Percentiles rank a stretch among this genome's conserved stretches.
phyloP scores from a whole-genome alignment of 1,140 invertebrate species.

The Prorops nasuta region DNA sequence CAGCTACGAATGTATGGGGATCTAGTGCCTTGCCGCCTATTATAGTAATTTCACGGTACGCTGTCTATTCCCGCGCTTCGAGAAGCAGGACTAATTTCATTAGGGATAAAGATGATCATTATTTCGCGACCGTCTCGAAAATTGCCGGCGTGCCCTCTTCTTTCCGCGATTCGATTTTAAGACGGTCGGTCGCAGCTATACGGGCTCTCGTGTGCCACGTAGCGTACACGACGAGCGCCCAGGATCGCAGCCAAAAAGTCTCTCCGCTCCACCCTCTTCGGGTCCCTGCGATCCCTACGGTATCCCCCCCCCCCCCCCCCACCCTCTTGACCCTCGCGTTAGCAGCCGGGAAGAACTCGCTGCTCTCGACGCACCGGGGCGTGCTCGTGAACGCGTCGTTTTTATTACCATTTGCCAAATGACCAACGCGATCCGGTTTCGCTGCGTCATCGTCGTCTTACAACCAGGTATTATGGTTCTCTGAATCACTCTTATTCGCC shows the following conservation, averaged over 20 bases:
- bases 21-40: conserved; percentile 33
- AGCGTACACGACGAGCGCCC: too few relatives aligned
- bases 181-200: conserved; percentile 6
- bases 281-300: too few relatives aligned
- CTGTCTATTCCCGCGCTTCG: conserved; percentile 38
- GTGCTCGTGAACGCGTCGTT: not conserved
- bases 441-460: not conserved
- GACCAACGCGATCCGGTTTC: not conserved
- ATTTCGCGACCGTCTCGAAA: conserved; percentile 43
- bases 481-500: not conserved
- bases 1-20: too few relatives aligned
- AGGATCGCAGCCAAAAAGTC: too few relatives aligned
- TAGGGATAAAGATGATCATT: conserved; percentile 53
- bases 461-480: not conserved
- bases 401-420: conserved; percentile 5
- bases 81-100: conserved; percentile 48
- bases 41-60: conserved; percentile 49
- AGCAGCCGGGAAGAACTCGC: too few relatives aligned
- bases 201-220: conserved; percentile 11
- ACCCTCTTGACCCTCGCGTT: too few relatives aligned
- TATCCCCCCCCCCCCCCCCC: too few relatives aligned
- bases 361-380: too few relatives aligned
- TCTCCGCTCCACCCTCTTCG: too few relatives aligned
- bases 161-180: conserved; percentile 24
- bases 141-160: conserved; percentile 28